These are phyloP conservation scores for Galendromus occidentalis DNA, from an alignment of 1,140 invertebrate species.

Conservation along the genomic window DNA sequence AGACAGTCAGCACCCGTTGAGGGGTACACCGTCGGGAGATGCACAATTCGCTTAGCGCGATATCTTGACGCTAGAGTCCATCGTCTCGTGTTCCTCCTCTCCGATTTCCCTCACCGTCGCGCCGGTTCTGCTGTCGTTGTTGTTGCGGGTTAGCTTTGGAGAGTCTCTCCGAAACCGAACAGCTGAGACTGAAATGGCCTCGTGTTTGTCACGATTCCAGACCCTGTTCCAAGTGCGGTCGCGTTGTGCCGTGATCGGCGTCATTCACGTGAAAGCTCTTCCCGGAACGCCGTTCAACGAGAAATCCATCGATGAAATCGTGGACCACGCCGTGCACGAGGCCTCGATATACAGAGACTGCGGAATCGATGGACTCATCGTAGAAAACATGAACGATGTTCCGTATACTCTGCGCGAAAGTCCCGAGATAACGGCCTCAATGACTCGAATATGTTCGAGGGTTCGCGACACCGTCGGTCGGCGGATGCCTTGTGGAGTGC, in stretches of 20 bases:
- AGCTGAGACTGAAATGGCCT: too few relatives aligned
- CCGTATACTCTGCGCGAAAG: slow-evolving; percentile 44
- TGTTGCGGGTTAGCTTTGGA: too few relatives aligned
- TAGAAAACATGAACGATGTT: slow-evolving; percentile 72
- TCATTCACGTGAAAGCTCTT: slow-evolving; percentile 48
- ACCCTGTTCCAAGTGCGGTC: background rate
- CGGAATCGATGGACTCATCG: slow-evolving; percentile 43
- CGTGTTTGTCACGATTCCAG: background rate
- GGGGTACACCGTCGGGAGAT: too few relatives aligned
- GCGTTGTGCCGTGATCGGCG: slow-evolving; percentile 38
- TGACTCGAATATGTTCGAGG: slow-evolving; percentile 41
- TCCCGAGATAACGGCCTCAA: slow-evolving; percentile 46
- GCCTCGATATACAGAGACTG: slow-evolving; percentile 36
- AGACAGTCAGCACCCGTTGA: too few relatives aligned
- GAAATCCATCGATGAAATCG: slow-evolving; percentile 31
- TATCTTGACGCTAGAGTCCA: too few relatives aligned
- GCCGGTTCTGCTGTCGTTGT: too few relatives aligned
- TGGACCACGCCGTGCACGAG: slow-evolving; percentile 37
- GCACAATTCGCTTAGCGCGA: too few relatives aligned
- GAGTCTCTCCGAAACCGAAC: too few relatives aligned
- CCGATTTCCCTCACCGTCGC: too few relatives aligned
- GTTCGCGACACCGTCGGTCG: slow-evolving; percentile 32
- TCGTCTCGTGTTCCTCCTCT: too few relatives aligned
- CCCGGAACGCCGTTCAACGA: slow-evolving; percentile 40
- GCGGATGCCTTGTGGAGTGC: slow-evolving; percentile 38